Percentiles rank a stretch among this genome's conserved stretches.
Evolutionary conservation across 2,113 vertebrate genomes (phyloP).

Genomic region (Regulus satrapa): DNA sequence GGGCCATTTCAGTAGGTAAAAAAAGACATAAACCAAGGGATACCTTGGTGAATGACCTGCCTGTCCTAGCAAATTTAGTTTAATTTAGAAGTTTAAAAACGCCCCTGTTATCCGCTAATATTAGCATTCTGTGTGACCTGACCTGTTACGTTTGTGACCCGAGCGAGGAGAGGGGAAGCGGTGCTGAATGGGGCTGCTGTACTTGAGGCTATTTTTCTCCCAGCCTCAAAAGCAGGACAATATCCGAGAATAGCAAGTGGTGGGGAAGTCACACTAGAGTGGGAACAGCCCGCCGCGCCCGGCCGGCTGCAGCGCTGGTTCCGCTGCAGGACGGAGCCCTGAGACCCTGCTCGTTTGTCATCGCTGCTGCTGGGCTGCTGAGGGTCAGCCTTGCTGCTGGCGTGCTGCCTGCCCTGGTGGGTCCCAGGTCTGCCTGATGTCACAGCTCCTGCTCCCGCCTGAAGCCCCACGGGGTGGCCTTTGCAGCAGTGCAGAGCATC

Average conservation of each 20-base stretch:
- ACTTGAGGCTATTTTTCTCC: slow-evolving; percentile 21
- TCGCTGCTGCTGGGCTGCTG: neutral
- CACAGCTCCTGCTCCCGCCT: neutral
- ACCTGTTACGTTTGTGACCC: neutral
- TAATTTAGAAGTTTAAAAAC: slow-evolving; percentile 16
- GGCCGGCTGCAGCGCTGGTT: neutral
- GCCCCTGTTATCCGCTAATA: neutral
- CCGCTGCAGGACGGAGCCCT: neutral
- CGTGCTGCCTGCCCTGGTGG: neutral
- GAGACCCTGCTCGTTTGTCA: neutral
- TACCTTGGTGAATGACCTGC: slow-evolving; percentile 18
- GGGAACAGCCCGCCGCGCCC: neutral
- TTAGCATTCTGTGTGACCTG: slow-evolving; percentile 3
- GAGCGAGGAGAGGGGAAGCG: neutral
- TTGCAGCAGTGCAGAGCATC: neutral
- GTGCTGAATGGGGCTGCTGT: slow-evolving; percentile 22
- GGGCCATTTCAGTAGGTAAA: neutral
- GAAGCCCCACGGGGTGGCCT: neutral
- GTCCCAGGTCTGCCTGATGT: no score
- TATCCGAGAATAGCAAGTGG: slow-evolving; percentile 3
- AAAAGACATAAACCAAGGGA: neutral
- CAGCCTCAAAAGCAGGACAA: neutral
- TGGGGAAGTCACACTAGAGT: neutral
- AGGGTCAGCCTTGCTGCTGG: neutral
- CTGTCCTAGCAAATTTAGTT: slow-evolving; percentile 32